phyloP scores from a whole-genome alignment of 23 tunicate genomes.

The Corella eumyota region DNA sequence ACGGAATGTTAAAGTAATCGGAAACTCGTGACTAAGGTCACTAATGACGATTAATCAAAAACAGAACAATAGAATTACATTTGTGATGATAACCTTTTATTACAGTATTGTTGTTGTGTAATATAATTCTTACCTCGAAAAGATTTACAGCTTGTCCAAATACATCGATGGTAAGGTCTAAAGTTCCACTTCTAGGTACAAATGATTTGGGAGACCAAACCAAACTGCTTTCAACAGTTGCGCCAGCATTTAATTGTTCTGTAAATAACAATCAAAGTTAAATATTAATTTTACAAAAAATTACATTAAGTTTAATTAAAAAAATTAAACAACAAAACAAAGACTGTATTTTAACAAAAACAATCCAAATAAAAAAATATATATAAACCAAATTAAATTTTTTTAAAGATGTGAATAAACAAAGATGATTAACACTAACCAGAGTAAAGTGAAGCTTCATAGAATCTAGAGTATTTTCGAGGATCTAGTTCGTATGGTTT shows the following conservation, averaged over 20 bases:
- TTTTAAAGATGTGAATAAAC: neutral
- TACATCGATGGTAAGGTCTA: constrained; percentile 55
- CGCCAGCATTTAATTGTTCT: constrained; percentile 72
- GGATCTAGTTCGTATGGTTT: constrained; percentile 69
- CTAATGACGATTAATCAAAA: no score
- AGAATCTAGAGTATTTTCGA: constrained; percentile 77
- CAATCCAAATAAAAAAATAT: neutral
- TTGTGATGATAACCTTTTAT: no score
- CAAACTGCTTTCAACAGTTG: constrained; percentile 70
- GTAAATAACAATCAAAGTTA: neutral
- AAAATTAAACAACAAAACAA: neutral
- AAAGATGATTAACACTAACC: constrained; percentile 15
- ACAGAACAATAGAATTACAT: no score
- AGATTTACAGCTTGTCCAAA: constrained; percentile 91
- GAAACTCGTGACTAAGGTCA: no score
- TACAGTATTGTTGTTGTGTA: neutral
- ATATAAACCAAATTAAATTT: neutral
- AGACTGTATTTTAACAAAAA: neutral
- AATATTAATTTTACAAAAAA: neutral
- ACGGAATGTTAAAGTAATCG: no score
- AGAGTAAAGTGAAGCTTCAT: constrained; percentile 74
- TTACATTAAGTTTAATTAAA: neutral
- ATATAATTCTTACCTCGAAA: constrained; percentile 47
- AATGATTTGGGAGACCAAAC: constrained; percentile 93
- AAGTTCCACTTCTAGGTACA: constrained; percentile 63